Evolutionary conservation across 30 jellyfish, hydroid and myxozoan genomes (phyloP).

Genomic region (Rhopilema esculentum): DNA sequence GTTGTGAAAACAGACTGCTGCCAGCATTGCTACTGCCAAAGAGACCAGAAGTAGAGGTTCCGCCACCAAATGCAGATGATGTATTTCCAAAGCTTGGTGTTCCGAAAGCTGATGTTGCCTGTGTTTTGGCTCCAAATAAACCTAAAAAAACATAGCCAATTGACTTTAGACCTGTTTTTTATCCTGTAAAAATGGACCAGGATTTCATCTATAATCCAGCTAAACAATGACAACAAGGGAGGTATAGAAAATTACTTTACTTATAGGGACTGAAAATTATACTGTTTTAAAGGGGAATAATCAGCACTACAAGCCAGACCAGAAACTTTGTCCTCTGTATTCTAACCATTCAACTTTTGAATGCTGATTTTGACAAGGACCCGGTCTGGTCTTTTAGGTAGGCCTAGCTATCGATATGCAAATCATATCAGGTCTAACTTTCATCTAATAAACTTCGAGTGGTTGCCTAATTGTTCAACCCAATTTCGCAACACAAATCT

Average conservation of each 20-base stretch:
- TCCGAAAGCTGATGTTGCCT: slow-evolving; percentile 87
- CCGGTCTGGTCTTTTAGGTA: too few species aligned
- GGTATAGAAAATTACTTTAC: too few species aligned
- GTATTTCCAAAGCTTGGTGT: slow-evolving; percentile 92
- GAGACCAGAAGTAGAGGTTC: slow-evolving; percentile 61
- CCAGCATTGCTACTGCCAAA: slow-evolving; percentile 67
- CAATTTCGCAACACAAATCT: too few species aligned
- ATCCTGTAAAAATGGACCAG: not conserved
- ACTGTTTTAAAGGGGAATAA: too few species aligned
- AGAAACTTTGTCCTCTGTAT: not conserved
- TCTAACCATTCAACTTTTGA: too few species aligned
- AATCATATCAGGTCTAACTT: too few species aligned
- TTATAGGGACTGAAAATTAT: too few species aligned
- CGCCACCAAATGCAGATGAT: slow-evolving; percentile 82
- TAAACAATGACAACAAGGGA: not conserved
- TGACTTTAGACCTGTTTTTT: not conserved
- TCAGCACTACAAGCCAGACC: too few species aligned
- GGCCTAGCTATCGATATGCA: too few species aligned
- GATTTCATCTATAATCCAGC: not conserved
- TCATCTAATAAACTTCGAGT: too few species aligned
- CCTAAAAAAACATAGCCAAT: slow-evolving; percentile 34
- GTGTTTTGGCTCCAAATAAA: slow-evolving; percentile 91
- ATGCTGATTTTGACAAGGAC: too few species aligned
- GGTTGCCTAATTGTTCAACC: too few species aligned
- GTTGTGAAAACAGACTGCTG: slow-evolving; percentile 64